Conservation (phyloP, 2,113 vertebrate species). For the Psittacula cyanocephala region DNA sequence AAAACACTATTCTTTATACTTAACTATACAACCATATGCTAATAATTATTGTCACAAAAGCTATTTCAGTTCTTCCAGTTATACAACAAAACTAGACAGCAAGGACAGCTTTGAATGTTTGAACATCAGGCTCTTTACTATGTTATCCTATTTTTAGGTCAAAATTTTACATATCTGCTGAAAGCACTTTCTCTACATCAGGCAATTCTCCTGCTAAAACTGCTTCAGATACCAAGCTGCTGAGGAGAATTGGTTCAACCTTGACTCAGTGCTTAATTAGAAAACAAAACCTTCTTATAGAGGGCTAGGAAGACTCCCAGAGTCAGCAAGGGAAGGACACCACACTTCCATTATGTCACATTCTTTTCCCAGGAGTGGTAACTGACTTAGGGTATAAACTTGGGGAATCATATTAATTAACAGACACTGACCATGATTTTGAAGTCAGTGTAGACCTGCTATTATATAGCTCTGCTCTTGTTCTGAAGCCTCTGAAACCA, state of each 20-base stretch:
- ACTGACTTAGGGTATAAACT: not conserved
- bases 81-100: constrained; percentile 18
- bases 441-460: not conserved
- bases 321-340: not conserved
- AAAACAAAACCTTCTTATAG: not conserved
- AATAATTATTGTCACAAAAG: constrained; percentile 27
- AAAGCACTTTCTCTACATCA: not conserved
- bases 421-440: not conserved
- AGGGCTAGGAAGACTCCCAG: not conserved
- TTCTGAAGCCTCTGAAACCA: not conserved
- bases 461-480: not conserved
- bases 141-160: not conserved
- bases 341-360: fast-evolving
- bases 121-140: constrained; percentile 26
- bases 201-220: not conserved
- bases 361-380: not conserved
- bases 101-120: not conserved
- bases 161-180: not conserved
- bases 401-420: not conserved
- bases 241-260: not conserved
- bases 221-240: not conserved
- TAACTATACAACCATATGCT: constrained; percentile 1
- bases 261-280: not conserved
- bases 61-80: constrained; percentile 18
- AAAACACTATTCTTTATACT: not conserved